Percentiles rank a stretch among this genome's conserved stretches.
These are phyloP conservation scores for Neocloeon triangulifer DNA, from an alignment of 1,140 invertebrate species.

Conservation along the genomic window DNA sequence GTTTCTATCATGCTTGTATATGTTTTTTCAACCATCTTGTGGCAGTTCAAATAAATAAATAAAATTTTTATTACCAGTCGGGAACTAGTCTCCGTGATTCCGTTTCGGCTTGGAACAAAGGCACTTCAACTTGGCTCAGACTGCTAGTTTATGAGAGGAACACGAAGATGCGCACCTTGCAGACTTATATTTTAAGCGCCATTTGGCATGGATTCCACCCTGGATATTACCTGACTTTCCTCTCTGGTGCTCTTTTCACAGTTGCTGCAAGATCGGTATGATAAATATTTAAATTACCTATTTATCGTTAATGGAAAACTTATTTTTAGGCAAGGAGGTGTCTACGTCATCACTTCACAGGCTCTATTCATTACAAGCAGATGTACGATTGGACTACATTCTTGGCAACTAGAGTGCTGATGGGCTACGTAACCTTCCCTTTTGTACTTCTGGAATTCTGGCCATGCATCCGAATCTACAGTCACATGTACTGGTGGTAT, in stretches of 20 bases:
- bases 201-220: constrained; percentile 96
- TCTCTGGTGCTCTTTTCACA: constrained; percentile 68
- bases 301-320: too few species aligned
- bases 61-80: constrained; percentile 25
- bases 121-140: constrained; percentile 76
- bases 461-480: constrained; percentile 35
- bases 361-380: constrained; percentile 29
- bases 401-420: constrained; percentile 48
- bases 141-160: constrained; percentile 67
- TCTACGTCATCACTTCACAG: constrained; percentile 52
- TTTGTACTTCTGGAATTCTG: constrained; percentile 73
- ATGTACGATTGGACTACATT: constrained; percentile 63
- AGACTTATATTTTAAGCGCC: constrained; percentile 73
- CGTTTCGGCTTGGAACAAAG: constrained; percentile 79
- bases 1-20: too few species aligned
- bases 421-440: constrained; percentile 71
- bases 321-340: constrained; percentile 36
- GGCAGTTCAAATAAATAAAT: too few species aligned
- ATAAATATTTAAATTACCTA: background rate
- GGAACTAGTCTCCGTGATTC: constrained; percentile 54
- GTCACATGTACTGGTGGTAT: constrained; percentile 28
- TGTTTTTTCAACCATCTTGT: too few species aligned
- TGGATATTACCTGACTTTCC: constrained; percentile 91
- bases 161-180: constrained; percentile 30
- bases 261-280: constrained; percentile 52